phyloP scores from a whole-genome alignment of 2,888 invertebrate species.

The Tridacna crocea region DNA sequence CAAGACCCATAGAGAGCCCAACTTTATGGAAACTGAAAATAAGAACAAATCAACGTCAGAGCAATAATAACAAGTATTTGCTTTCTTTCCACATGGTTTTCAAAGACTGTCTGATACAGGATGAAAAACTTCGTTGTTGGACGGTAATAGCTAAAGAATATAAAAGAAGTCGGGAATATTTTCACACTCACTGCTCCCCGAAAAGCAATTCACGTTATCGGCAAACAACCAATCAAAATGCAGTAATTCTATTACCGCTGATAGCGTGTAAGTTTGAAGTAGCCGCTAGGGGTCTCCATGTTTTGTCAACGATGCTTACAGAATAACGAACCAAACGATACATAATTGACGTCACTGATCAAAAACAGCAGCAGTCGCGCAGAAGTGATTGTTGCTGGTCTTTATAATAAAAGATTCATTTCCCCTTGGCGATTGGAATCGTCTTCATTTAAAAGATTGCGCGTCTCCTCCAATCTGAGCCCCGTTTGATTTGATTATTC shows the following conservation, averaged over 20 bases:
- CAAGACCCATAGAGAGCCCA: no score
- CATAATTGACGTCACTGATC: conserved; percentile 59
- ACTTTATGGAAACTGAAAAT: no score
- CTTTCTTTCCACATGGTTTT: no score
- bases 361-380: conserved; percentile 57
- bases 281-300: conserved; percentile 46
- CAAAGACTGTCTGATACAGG: no score
- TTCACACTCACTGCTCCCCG: neutral
- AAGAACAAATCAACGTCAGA: no score
- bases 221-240: conserved; percentile 57
- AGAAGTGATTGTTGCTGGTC: conserved; percentile 57
- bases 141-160: no score
- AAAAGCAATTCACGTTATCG: conserved; percentile 30
- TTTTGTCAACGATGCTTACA: conserved; percentile 56
- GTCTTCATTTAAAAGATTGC: conserved; percentile 54
- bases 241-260: conserved; percentile 53
- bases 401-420: conserved; percentile 60
- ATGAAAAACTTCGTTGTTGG: no score
- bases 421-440: conserved; percentile 53
- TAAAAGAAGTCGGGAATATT: no score
- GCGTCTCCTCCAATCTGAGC: conserved; percentile 39
- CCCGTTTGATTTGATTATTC: conserved; percentile 56
- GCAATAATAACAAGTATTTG: no score
- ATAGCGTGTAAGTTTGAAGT: conserved; percentile 45
- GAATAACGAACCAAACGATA: conserved; percentile 58